Base-by-base conservation (phyloP, 2,888 invertebrate genomes). In the Hermaeophaga mercurialis region DNA sequence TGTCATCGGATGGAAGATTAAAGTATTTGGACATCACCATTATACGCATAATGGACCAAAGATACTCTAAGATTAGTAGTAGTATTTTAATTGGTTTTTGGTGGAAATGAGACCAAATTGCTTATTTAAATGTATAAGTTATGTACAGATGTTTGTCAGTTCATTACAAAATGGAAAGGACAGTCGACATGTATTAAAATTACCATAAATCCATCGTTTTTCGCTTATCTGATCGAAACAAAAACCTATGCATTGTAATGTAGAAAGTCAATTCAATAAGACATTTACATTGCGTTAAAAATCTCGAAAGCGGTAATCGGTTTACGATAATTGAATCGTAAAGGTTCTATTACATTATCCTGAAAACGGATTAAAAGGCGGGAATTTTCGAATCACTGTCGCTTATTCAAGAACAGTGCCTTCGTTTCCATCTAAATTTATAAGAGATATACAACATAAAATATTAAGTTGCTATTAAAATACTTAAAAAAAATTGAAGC, bases 171-270 rank as follows among this genome's bases (percentile, higher is more conserved):
- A 45, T 50, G 15, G 49, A 49, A 56, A 56, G 56, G 49, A 52
- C 57, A 58, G 22, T 24, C 45, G 31, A 50, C 47, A 55, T 46
- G 52, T 43, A 54, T 59, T 54, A 54, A 56, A 57, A 62, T 62
- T 59, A 61, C 54, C 52, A 57, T 62, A 62, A 59, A 58, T 48
- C 58, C 54, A 39, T 49, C 53, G 50, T 52, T 50, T 41, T 26
- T 18, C n/a, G 24, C 49, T 60, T 62, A 62, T 62, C 62, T 54
- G 62, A 62, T 62, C 56, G 48, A 60, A 62, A 60, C 62, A 60
- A 60, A 52, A 62, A 58, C 54, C 58, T 53, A 62, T 62, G 62
- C 62, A 62, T 62, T 45, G 54, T 54, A 62, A 60, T 62, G 62
- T 58, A 62, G 59, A 53, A 50, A 54, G 54, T 31, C 48, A 36